Evolutionary conservation across 2,113 vertebrate genomes (phyloP).

Genomic region (Ctenomys sociabilis): DNA sequence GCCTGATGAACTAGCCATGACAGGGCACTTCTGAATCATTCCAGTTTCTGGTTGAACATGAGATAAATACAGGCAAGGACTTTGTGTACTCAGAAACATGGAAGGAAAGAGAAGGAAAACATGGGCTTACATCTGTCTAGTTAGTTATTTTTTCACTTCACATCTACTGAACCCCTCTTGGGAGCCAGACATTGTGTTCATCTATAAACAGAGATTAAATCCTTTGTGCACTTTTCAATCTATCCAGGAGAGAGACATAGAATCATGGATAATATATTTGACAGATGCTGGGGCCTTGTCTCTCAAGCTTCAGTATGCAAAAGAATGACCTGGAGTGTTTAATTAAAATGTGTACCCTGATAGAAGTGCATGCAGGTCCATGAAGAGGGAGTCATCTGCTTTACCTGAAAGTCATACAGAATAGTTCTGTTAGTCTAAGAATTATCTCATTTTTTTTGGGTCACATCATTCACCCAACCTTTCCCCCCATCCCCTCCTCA

Average conservation of each 20-base stretch:
- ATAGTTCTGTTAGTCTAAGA: slow-evolving; percentile 19
- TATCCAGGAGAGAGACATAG: not conserved
- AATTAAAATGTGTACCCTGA: not conserved
- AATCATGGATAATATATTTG: not conserved
- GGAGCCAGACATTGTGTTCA: slow-evolving; percentile 2
- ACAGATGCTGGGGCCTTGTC: not conserved
- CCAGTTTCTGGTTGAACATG: not conserved
- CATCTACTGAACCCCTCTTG: not conserved
- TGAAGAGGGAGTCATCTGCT: not conserved
- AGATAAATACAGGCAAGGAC: not conserved
- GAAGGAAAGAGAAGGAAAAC: slow-evolving; percentile 36
- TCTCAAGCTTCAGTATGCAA: slow-evolving; percentile 12
- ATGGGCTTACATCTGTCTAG: not conserved
- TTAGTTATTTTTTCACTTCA: slow-evolving; percentile 49
- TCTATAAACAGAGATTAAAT: not conserved
- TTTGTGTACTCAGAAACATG: slow-evolving; percentile 24
- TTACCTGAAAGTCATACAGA: slow-evolving; percentile 28
- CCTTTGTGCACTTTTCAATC: slow-evolving; percentile 1
- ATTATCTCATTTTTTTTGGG: not conserved
- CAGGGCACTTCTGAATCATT: slow-evolving; percentile 9
- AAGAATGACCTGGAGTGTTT: slow-evolving; percentile 28
- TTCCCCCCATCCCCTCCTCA: no score
- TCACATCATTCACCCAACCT: not conserved
- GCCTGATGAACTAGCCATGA: not conserved
- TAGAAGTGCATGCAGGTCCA: not conserved